Evolutionary conservation across 1,140 invertebrate species (phyloP), one percentile per base, ranked within the genome.

Genomic region (Panulirus ornatus): DNA sequence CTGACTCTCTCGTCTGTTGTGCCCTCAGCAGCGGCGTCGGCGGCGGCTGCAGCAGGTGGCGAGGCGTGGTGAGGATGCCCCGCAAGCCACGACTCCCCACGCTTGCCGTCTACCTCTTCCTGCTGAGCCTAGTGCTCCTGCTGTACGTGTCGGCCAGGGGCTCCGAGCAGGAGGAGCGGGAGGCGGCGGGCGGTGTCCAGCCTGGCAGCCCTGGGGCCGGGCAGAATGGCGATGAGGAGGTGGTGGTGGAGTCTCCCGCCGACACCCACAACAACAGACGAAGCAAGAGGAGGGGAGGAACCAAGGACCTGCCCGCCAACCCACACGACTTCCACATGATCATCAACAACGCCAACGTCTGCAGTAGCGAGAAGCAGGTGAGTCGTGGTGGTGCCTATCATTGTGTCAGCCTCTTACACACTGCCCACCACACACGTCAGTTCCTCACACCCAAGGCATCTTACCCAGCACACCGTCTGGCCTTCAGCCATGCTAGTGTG

Each of bases 291-390:
- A 83, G 76, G 58, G 87, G 87, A 19, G 22, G 87, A 47, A 40
- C 36, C 14, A 89, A 89, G 66, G 42, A 83, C 0, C 63, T 54
- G 30, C 87, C 66, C 0, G 30, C 63, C 6, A 89, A 89, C 14
- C 87, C 87, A n/a, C 87, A 89, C 30, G 47, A 89, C 34, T 89
- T 42, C 76, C 87, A 89, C 22, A 71, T 89, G 42, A 89, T 89
- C 44, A 89, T 89, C 19, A 89, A 82, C n/a, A 75, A 75, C 30
- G 70, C 79, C 19, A 89, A 89, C 34, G n/a, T 83, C 8, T 89
- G 87, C n/a, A 54, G n/a, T 19, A 27, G 44, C 27, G 84, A 88
- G 5, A 36, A 47, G 40, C 27, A 36, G 54, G 76, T 78, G 54
- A 70, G 85, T 44, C n/a, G n/a, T n/a, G n/a, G n/a, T n/a, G n/a